Base-by-base conservation (phyloP, 1,140 invertebrate species). In the Neodiprion fabricii region DNA sequence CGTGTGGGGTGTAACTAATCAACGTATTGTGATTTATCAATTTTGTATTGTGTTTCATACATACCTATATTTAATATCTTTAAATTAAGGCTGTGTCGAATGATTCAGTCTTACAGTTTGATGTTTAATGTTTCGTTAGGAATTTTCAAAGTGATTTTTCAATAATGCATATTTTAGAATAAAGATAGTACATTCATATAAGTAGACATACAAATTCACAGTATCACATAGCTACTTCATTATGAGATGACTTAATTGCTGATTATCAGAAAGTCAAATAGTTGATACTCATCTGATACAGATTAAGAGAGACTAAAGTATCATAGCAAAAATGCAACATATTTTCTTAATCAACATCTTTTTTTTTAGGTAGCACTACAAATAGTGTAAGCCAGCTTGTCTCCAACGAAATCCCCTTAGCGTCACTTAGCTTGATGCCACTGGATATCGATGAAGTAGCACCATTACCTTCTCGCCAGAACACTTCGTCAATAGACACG, bases 341-440 rank as follows among this genome's bases (percentile, higher is more conserved):
- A 71, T 61, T 53, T 68, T 23, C 17, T 74, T 23, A 40, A 74
- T 50, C 76, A 12, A 40, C 68, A 69, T 72, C 72, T 69, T 77
- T 83, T 40, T 81, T 86, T 87, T 79, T 90, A 91, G 90, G 89
- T 84, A 92, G 91, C 84, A 92, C 91, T 79, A 90, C 91, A 73
- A 92, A 91, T 85, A 92, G 91, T 82, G 87, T 92, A 82, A 91
- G 91, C 73, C 91, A 92, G 78, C 85, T 93, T 74, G 91, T 92
- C 72, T 88, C 89, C 74, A 92, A 91, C 78, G 91, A 92, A 86
- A 88, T 91, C 73, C 91, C 91, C 21, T 72, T 92, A 76, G 91
- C 91, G 70, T 90, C 91, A 50, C 87, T 88, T 61, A 87, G 81
- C 74, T 83, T 88, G 73, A 80, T 89, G 76, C 87, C 89, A 78